Conservation (phyloP, 1,140 invertebrate species). For the Euglossa dilemma region DNA sequence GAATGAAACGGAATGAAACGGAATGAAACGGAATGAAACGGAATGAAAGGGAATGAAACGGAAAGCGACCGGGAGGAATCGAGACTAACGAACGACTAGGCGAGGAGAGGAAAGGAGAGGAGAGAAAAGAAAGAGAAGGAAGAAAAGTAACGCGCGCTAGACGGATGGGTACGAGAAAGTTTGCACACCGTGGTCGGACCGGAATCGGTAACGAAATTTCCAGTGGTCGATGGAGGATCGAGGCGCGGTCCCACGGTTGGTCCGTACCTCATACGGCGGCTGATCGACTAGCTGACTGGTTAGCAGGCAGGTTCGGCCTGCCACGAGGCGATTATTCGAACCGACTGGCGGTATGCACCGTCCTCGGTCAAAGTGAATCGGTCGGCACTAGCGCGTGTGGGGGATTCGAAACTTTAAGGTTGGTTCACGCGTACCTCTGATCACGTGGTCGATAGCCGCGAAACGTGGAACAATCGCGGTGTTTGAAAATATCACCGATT, state of each 20-base stretch:
- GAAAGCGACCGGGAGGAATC: conserved; percentile 4
- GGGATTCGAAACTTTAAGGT: conserved; percentile 30
- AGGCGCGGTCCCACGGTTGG: conserved; percentile 22
- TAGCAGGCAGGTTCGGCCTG: conserved; percentile 20
- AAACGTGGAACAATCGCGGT: neutral
- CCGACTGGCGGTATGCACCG: conserved; percentile 49
- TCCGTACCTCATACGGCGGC: conserved; percentile 24
- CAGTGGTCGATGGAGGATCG: conserved; percentile 5
- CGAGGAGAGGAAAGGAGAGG: neutral
- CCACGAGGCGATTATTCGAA: conserved; percentile 52
- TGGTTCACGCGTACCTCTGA: conserved; percentile 10
- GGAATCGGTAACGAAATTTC: conserved; percentile 9
- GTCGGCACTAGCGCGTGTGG: conserved; percentile 1
- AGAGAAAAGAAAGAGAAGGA: conserved; percentile 1
- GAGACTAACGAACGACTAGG: neutral
- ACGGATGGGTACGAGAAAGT: conserved; percentile 3
- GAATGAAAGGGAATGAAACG: conserved; percentile 46
- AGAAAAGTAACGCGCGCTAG: conserved; percentile 15
- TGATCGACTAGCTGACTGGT: neutral
- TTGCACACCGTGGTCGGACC: conserved; percentile 24
- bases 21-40: no score
- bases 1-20: no score
- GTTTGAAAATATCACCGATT: neutral
- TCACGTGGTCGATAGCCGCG: conserved; percentile 20
- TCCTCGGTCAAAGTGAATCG: conserved; percentile 30